These are phyloP conservation scores for Theocolax elegans DNA, from an alignment of 1,140 invertebrate species.

Conservation along the genomic window DNA sequence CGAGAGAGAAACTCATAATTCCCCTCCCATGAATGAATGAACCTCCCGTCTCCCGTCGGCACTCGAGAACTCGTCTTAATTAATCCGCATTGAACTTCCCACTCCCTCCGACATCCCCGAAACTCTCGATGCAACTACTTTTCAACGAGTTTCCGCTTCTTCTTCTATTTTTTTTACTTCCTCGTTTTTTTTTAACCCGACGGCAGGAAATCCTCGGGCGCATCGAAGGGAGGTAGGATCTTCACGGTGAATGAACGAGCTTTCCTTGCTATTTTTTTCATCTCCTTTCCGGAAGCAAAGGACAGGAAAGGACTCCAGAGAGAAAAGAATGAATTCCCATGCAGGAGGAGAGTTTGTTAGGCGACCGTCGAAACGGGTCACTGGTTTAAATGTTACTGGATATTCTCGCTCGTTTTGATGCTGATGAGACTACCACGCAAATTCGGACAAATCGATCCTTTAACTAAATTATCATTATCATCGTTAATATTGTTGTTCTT, in stretches of 20 bases:
- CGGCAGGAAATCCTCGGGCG: background rate
- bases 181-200: background rate
- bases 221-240: background rate
- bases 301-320: background rate
- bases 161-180: background rate
- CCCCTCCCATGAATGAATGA: background rate
- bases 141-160: slow-evolving; percentile 3
- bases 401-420: no score
- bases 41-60: background rate
- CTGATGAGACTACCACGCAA: no score
- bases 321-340: background rate
- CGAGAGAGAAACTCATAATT: no score
- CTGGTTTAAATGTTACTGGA: background rate
- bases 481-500: no score
- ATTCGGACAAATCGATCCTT: no score
- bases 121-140: no score
- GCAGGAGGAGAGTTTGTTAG: background rate
- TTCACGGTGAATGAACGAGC: background rate
- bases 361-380: background rate
- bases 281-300: background rate
- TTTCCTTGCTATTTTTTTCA: background rate
- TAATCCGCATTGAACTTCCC: slow-evolving; percentile 19
- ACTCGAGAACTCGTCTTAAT: slow-evolving; percentile 32
- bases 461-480: no score
- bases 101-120: slow-evolving; percentile 5